These are phyloP conservation scores for Nibea albiflora DNA, from an alignment of 2,113 vertebrate genomes.

Conservation along the genomic window DNA sequence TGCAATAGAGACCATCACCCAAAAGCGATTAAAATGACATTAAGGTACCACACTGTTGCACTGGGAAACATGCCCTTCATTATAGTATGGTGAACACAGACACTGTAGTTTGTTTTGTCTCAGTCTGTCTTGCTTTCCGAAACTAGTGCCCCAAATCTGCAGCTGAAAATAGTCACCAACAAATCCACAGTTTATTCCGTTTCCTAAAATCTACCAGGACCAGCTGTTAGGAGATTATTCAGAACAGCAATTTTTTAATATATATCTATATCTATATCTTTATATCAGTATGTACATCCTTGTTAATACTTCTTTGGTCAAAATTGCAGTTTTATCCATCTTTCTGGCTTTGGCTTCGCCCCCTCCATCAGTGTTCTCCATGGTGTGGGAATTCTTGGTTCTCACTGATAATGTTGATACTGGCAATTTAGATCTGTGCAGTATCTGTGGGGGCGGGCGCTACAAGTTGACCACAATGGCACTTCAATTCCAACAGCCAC, in stretches of 20 bases:
- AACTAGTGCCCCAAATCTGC: not conserved
- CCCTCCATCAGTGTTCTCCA: not conserved
- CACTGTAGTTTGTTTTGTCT: not conserved
- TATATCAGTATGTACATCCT: not conserved
- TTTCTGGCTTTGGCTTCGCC: not conserved
- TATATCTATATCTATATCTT: no score
- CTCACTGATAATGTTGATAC: not conserved
- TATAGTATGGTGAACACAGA: not conserved
- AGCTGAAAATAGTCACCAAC: not conserved
- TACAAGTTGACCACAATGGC: not conserved
- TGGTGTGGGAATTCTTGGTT: not conserved
- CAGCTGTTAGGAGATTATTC: not conserved
- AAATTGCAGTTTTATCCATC: not conserved
- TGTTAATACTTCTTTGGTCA: not conserved
- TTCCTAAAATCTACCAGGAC: not conserved
- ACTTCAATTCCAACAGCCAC: no score
- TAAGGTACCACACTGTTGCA: not conserved
- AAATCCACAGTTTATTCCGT: not conserved
- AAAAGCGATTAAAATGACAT: not conserved
- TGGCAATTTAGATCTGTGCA: not conserved
- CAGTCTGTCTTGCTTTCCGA: not conserved
- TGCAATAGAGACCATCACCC: not conserved
- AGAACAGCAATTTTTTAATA: no score
- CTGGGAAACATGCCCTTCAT: not conserved
- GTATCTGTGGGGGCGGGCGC: not conserved